Percentiles rank a stretch among this genome's conserved stretches.
phyloP scores from a whole-genome alignment of 1,140 invertebrate genomes.

The Antheraea mylitta region DNA sequence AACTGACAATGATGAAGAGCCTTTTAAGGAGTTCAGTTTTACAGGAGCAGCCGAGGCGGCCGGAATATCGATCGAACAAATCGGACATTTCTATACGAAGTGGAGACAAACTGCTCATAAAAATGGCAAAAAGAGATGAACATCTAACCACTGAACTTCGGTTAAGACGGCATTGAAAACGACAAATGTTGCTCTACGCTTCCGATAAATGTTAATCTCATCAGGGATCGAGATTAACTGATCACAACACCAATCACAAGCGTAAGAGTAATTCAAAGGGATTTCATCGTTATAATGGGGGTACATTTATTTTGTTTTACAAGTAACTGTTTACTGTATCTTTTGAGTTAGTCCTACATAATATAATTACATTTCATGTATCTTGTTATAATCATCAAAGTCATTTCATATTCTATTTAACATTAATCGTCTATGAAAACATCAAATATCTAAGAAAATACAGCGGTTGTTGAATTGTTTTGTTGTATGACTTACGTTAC shows the following conservation, averaged over 20 bases:
- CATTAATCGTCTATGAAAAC: background rate
- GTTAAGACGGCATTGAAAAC: conserved; percentile 46
- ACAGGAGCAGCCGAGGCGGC: conserved; percentile 62
- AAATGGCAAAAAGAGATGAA: conserved; percentile 75
- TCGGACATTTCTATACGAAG: conserved; percentile 69
- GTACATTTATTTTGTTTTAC: background rate
- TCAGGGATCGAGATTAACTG: background rate
- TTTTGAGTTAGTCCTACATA: background rate
- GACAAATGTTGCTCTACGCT: conserved; percentile 24
- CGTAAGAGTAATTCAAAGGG: background rate
- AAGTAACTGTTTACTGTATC: background rate
- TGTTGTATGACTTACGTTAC: background rate
- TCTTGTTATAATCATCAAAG: background rate
- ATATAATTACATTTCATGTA: background rate
- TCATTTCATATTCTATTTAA: background rate
- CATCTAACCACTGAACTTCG: conserved; percentile 22
- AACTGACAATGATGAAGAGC: conserved; percentile 46
- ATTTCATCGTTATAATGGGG: background rate
- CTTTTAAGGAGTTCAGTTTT: conserved; percentile 67
- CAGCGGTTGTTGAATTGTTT: background rate
- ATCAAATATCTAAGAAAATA: background rate
- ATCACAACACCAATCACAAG: background rate
- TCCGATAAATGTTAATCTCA: conserved; percentile 17
- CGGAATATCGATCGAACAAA: conserved; percentile 66
- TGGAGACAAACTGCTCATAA: conserved; percentile 68